Conservation (phyloP, 2,888 invertebrate species). For the Macrosiphum euphorbiae region DNA sequence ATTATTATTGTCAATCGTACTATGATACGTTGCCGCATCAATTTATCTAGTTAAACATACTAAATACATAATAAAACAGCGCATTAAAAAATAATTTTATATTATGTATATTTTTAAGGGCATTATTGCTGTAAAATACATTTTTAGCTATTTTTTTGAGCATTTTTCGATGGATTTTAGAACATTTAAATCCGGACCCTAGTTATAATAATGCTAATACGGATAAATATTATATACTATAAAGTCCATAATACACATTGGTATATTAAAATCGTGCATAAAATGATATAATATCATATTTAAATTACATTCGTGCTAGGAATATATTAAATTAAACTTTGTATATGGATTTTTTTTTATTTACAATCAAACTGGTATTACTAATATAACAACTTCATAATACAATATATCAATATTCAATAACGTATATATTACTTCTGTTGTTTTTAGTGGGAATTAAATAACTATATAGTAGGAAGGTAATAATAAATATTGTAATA, state of each 20-base stretch:
- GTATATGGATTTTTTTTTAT: neutral
- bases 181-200: neutral
- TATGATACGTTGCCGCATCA: too few species aligned
- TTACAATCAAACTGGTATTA: neutral
- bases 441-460: neutral
- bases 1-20: too few species aligned
- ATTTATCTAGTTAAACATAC: too few species aligned
- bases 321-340: slow-evolving; percentile 45
- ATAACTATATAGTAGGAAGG: neutral
- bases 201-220: neutral
- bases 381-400: neutral
- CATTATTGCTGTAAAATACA: too few species aligned
- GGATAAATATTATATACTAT: neutral
- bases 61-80: too few species aligned
- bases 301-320: slow-evolving; percentile 46
- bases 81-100: too few species aligned
- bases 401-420: slow-evolving; percentile 3
- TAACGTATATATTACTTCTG: neutral
- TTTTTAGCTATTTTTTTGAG: too few species aligned
- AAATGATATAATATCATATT: slow-evolving; percentile 32
- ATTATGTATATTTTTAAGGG: too few species aligned
- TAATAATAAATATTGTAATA: neutral
- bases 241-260: neutral
- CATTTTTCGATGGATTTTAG: too few species aligned
- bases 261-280: slow-evolving; percentile 36